Conservation (phyloP, 2,888 invertebrate species). For the Sphaeridia pumilis region DNA sequence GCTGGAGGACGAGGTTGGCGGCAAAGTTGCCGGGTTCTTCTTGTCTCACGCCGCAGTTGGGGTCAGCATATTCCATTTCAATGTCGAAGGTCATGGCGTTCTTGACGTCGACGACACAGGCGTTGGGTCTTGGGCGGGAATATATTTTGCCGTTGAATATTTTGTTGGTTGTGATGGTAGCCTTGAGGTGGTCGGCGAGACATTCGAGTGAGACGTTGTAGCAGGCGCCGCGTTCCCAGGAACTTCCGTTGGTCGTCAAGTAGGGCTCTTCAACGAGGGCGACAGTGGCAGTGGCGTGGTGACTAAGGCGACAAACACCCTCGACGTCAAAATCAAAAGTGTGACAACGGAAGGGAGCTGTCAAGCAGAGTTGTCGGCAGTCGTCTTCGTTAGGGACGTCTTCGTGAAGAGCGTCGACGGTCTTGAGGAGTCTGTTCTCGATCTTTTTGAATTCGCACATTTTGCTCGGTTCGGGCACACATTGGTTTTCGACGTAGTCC, state of each 20-base stretch:
- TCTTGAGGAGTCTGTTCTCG: constrained; percentile 38
- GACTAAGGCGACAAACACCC: constrained; percentile 41
- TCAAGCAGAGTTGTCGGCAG: constrained; percentile 40
- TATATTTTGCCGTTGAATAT: constrained; percentile 44
- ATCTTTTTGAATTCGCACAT: constrained; percentile 40
- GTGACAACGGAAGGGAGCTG: constrained; percentile 40
- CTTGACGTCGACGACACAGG: constrained; percentile 41
- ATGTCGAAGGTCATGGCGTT: constrained; percentile 41
- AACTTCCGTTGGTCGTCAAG: constrained; percentile 39
- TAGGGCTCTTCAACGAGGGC: constrained; percentile 41
- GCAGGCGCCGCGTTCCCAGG: constrained; percentile 42
- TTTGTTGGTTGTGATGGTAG: constrained; percentile 41
- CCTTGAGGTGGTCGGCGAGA: constrained; percentile 41
- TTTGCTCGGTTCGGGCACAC: constrained; percentile 40
- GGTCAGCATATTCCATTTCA: constrained; percentile 41
- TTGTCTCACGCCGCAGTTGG: constrained; percentile 41
- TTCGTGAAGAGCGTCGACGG: constrained; percentile 39
- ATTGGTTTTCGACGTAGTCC: constrained; percentile 43
- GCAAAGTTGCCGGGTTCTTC: constrained; percentile 40
- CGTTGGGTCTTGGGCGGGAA: constrained; percentile 42
- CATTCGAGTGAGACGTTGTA: constrained; percentile 42
- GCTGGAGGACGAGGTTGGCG: constrained; percentile 43
- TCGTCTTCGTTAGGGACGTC: constrained; percentile 39
- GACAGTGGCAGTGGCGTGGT: constrained; percentile 40
- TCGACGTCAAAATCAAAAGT: constrained; percentile 43